Base-by-base conservation (phyloP, 2,113 vertebrate genomes). In the Hypomesus transpacificus region DNA sequence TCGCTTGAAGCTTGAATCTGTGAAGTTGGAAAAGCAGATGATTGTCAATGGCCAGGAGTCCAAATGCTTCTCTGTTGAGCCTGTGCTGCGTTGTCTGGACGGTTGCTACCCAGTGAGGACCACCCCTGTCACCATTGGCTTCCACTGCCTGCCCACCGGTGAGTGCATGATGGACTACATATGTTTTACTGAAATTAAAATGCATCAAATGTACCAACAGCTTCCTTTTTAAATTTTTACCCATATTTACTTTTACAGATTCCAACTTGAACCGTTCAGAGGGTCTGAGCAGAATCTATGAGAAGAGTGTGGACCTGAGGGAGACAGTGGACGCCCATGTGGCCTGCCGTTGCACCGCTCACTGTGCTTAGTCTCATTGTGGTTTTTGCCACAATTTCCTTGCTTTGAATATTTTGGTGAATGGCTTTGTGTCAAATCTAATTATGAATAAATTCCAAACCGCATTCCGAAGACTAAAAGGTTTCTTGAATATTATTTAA, bases 61-160 rank as follows among this genome's bases (percentile, higher is more conserved):
- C 18, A 90, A 72, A 74, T 94, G 92, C 79, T 91, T 78, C 75
- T 94, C 91, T 2, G 77, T 89, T 34, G 92, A 94, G 75, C 89
- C 89, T 14, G 90, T 93, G 39, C 87, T 92, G 21, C 91, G 75
- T 22, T 93, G 90, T 8, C 51, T 82, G n/a, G 71, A 87, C 14
- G 87, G 89, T 58, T 94, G 92, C n/a, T 54, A 61, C 16, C 82
- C 92, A 2, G 58, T 72, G 11, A 85, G 69, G 52, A 88, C 80
- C 9, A 79, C 80, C 28, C 11, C 77, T 0, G 71, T 90, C 69
- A 82, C 81, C 1, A 71, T 93, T 73, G 89, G 90, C 52, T 94
- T 88, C 86, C 90, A 91, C 87, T 94, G 91, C 1, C 13, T 87
- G 1, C 79, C 91, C 17, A 51, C 22, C 1, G 86, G 92, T 94